phyloP scores from a whole-genome alignment of 1,140 invertebrate genomes.

The Drosophila pachea region DNA sequence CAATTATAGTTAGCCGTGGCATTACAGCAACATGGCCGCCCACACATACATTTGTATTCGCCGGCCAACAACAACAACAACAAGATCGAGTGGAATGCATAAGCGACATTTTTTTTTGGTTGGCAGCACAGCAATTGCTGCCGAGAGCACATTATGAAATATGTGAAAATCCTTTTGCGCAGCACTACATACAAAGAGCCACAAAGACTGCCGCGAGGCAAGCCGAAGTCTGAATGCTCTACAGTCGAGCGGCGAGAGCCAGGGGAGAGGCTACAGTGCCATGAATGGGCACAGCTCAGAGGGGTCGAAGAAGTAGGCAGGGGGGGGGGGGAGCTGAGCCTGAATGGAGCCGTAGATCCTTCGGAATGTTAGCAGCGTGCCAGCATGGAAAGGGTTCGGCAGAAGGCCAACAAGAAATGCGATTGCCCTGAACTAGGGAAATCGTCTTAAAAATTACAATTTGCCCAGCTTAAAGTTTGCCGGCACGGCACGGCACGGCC shows the following conservation, averaged over 20 bases:
- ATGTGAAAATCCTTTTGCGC: neutral
- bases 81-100: neutral
- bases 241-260: too few relatives aligned
- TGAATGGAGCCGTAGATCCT: too few relatives aligned
- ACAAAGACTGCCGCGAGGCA: neutral
- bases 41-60: neutral
- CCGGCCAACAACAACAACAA: neutral
- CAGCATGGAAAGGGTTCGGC: too few relatives aligned
- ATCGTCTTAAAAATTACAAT: neutral
- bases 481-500: neutral
- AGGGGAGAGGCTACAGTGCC: too few relatives aligned
- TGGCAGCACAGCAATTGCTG: neutral
- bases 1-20: constrained; percentile 3
- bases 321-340: too few relatives aligned
- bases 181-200: neutral
- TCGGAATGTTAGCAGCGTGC: too few relatives aligned
- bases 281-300: too few relatives aligned
- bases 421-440: too few relatives aligned
- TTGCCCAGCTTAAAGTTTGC: neutral
- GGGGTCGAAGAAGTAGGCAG: too few relatives aligned
- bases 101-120: neutral
- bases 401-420: too few relatives aligned
- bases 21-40: neutral
- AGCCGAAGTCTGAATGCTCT: neutral
- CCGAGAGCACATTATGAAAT: neutral